phyloP scores from a whole-genome alignment of 2,113 vertebrate genomes.

The Meriones unguiculatus region DNA sequence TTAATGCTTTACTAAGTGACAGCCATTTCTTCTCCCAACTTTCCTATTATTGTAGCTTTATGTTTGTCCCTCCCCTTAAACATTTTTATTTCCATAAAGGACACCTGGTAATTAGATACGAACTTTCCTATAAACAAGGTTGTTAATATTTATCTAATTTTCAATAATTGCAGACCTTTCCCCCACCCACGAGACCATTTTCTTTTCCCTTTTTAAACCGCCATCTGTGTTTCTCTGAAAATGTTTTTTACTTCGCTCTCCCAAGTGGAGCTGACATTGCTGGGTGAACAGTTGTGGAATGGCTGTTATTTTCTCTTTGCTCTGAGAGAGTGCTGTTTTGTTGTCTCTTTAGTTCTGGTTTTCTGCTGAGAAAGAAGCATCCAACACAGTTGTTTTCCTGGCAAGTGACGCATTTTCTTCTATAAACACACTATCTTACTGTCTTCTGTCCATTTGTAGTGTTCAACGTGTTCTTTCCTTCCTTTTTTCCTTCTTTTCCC shows the following conservation, averaged over 20 bases:
- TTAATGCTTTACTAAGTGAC: not conserved
- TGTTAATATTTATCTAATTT: not conserved
- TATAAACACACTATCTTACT: not conserved
- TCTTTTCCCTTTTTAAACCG: constrained; percentile 4
- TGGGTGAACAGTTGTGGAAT: too few species aligned
- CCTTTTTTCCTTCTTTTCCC: too few species aligned
- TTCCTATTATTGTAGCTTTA: not conserved
- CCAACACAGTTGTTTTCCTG: not conserved
- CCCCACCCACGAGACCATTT: not conserved
- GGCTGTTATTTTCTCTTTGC: not conserved
- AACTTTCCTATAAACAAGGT: not conserved
- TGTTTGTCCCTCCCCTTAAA: not conserved
- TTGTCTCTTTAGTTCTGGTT: not conserved
- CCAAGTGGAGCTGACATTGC: not conserved
- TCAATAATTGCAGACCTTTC: not conserved
- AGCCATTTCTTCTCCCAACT: not conserved
- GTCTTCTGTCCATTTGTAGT: not conserved
- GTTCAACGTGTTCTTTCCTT: not conserved
- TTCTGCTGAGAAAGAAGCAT: not conserved
- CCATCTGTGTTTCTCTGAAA: not conserved
- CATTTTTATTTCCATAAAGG: not conserved
- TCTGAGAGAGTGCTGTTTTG: not conserved
- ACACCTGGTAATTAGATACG: not conserved
- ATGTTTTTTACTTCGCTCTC: not conserved
- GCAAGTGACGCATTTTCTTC: not conserved